Evolutionary conservation across 2,888 invertebrate genomes (phyloP).

Genomic region (Coelogynopora nodosa): DNA sequence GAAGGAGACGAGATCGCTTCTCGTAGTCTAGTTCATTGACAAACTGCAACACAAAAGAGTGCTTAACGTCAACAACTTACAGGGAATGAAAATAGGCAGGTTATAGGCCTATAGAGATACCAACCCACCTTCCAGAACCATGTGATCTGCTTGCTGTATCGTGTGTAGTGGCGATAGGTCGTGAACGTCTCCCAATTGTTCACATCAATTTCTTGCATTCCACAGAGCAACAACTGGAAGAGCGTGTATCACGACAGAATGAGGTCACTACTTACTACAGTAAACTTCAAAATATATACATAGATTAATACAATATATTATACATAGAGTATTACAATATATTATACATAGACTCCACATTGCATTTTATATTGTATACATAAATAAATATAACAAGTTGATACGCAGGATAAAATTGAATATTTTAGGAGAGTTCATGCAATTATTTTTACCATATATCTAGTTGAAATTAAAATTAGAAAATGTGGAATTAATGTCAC

Average conservation of each 20-base stretch:
- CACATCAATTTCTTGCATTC: constrained; percentile 99
- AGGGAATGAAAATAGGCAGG: constrained; percentile 62
- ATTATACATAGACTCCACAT: too few relatives aligned
- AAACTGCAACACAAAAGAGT: constrained; percentile 68
- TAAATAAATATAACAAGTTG: too few relatives aligned
- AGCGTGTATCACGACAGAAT: neutral
- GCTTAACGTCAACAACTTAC: constrained; percentile 93
- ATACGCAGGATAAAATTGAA: too few relatives aligned
- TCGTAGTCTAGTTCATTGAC: constrained; percentile 27
- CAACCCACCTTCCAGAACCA: constrained; percentile 97
- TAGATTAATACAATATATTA: too few relatives aligned
- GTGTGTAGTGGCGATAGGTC: constrained; percentile 91
- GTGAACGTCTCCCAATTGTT: constrained; percentile 98
- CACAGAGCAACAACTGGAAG: constrained; percentile 77
- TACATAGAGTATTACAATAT: too few relatives aligned
- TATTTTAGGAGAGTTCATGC: too few relatives aligned
- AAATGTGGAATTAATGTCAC: too few relatives aligned
- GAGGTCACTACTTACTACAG: neutral
- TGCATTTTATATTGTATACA: too few relatives aligned
- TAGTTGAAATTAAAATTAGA: too few relatives aligned
- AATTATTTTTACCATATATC: too few relatives aligned
- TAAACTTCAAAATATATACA: neutral
- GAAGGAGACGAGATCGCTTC: constrained; percentile 76
- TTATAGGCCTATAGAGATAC: too few relatives aligned
- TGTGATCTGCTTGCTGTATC: constrained; percentile 88